phyloP scores from a whole-genome alignment of 2,888 invertebrate species.

The Platycheirus rosarum region DNA sequence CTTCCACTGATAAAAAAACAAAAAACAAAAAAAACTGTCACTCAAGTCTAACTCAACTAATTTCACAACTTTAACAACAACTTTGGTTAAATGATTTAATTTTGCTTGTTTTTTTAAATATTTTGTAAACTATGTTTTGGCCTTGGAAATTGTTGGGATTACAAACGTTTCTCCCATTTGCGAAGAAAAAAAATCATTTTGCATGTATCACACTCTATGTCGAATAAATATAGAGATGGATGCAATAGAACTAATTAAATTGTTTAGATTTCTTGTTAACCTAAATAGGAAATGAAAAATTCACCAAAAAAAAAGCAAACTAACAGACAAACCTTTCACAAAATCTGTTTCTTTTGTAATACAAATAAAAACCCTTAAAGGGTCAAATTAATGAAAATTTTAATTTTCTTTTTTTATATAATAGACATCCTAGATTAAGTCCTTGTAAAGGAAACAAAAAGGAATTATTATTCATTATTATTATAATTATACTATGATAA shows the following conservation, averaged over 20 bases:
- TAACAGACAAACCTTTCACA: slow-evolving; percentile 46
- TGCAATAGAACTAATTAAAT: slow-evolving; percentile 1
- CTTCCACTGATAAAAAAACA: slow-evolving; percentile 59
- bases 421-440: slow-evolving; percentile 73
- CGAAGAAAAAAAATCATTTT: slow-evolving; percentile 9
- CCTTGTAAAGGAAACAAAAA: slow-evolving; percentile 69
- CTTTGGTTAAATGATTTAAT: slow-evolving; percentile 41
- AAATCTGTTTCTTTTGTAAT: slow-evolving; percentile 53
- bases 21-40: slow-evolving; percentile 29
- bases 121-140: slow-evolving; percentile 40
- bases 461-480: slow-evolving; percentile 73
- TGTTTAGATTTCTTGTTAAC: slow-evolving; percentile 24
- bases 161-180: slow-evolving; percentile 12
- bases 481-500: slow-evolving; percentile 64
- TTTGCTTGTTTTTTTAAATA: slow-evolving; percentile 16
- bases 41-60: slow-evolving; percentile 49
- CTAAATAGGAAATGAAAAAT: too few species aligned
- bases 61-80: slow-evolving; percentile 41
- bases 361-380: slow-evolving; percentile 15
- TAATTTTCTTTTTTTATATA: slow-evolving; percentile 70
- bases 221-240: slow-evolving; percentile 2
- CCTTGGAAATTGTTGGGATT: slow-evolving; percentile 38
- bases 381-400: slow-evolving; percentile 59
- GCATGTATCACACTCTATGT: slow-evolving; percentile 7
- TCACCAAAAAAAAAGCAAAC: slow-evolving; percentile 22